Base-by-base conservation (phyloP, 2,113 vertebrate species). In the cattle (Bos taurus) region DNA sequence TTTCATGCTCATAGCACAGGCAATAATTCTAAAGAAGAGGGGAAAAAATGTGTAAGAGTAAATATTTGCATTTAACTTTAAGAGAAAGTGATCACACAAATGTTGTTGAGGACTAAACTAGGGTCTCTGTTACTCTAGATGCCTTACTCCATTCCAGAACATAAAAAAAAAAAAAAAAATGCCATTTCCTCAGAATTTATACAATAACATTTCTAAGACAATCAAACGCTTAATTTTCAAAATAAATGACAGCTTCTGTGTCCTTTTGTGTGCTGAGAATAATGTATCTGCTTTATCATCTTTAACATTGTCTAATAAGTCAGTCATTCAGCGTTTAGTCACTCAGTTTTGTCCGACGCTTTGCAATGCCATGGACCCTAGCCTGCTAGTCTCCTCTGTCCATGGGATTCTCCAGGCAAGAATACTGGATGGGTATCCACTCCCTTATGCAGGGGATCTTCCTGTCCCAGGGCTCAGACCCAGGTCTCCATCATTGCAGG, bases 1-100 rank as follows among this genome's bases (percentile, higher is more conserved):
- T 96, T 99, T 99, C 99, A 99, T 99, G 92, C 99, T 99, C 98
- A 99, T 99, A 9, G 99, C 99, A 92, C 99, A 99, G 21, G 99
- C 98, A 96, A 99, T 99, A 81, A 99, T 99, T 81, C 99, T 99
- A 97, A 90, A 95, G 50, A 80, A 95, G 60, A 80, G 9, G 33
- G 33, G 36, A 93, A 91, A 0, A 0, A 0, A 85, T 56, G 12
- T 89, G 50, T 86, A 87, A 96, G 15, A 74, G 0, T 8, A 1
- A 1, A 0, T 25, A 74, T 36, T 94, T 80, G 10, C 12, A 56
- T 43, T 81, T 71, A 74, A 43, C 30, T 81, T 81, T 60, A 91
- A 97, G 19, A 3, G 11, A 54, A 88, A 60, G 10, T 52, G n/a
- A 85, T 78, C 11, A 59, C 14, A 84, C 3, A 11, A 56, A 80